Evolutionary conservation across 2,113 vertebrate species (phyloP).

Genomic region (Elephantulus edwardii): DNA sequence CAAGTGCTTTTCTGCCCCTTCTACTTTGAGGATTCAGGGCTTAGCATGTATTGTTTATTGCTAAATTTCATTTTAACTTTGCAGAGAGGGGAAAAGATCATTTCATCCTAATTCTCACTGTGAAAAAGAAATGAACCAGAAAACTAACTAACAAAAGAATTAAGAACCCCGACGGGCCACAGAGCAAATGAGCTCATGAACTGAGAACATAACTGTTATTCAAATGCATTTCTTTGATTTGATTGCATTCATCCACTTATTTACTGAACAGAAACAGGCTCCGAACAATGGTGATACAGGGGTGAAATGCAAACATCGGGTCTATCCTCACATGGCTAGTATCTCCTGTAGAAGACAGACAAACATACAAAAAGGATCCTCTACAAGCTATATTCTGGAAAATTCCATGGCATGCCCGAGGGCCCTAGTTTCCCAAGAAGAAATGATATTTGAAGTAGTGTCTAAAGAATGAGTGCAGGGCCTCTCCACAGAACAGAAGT

Average conservation of each 20-base stretch:
- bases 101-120: not conserved
- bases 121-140: not conserved
- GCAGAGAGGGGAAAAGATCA: not conserved
- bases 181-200: not conserved
- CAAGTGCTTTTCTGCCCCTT: not conserved
- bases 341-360: not conserved
- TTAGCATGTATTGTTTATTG: not conserved
- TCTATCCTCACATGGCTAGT: not conserved
- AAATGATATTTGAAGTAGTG: not conserved
- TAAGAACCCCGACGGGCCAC: not conserved
- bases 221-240: not conserved
- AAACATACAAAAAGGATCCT: not conserved
- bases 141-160: not conserved
- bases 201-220: not conserved
- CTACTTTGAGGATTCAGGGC: not conserved
- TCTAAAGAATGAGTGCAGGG: not conserved
- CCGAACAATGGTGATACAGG: not conserved
- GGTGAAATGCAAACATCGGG: fast-evolving
- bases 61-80: not conserved
- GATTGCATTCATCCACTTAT: too few relatives aligned
- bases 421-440: fast-evolving
- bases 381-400: fast-evolving
- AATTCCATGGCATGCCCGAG: fast-evolving
- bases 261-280: not conserved
- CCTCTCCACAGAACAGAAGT: not conserved